A percentile compares a stretch with the other conserved stretches of the same genome.
These are phyloP conservation scores for Xenus cinereus DNA, from an alignment of 2,113 vertebrate species.

Conservation along the genomic window DNA sequence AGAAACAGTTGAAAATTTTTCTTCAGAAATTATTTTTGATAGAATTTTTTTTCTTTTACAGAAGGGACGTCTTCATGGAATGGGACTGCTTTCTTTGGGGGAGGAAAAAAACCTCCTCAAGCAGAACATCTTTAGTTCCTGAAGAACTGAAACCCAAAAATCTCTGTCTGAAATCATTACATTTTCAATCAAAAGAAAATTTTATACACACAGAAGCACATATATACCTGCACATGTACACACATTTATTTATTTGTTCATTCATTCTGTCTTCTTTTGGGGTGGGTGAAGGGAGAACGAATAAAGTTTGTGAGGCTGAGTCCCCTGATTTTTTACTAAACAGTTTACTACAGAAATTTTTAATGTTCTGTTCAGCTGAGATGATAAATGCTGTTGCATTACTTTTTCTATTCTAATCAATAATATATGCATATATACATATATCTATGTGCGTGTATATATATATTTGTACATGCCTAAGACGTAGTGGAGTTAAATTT, in stretches of 20 bases:
- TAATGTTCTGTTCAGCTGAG: background rate
- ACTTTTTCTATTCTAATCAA: background rate
- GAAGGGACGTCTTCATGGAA: background rate
- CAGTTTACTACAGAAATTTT: background rate
- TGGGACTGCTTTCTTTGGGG: background rate
- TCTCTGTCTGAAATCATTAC: background rate
- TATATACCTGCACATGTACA: background rate
- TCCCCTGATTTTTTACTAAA: background rate
- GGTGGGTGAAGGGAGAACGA: rapidly evolving
- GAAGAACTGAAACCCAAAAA: background rate
- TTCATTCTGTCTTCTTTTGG: background rate
- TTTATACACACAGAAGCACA: background rate
- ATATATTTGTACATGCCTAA: background rate
- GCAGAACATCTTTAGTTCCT: background rate
- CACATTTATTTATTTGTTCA: background rate
- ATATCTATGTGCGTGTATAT: rapidly evolving
- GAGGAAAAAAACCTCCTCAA: background rate
- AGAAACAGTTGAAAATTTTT: background rate
- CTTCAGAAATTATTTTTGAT: background rate
- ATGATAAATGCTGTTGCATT: background rate
- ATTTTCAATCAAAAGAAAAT: background rate
- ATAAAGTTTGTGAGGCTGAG: background rate
- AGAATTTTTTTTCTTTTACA: background rate
- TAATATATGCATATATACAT: background rate
- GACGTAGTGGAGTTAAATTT: background rate